Base-by-base conservation (phyloP, 1,140 invertebrate genomes). In the Phymorhynchus buccinoides region DNA sequence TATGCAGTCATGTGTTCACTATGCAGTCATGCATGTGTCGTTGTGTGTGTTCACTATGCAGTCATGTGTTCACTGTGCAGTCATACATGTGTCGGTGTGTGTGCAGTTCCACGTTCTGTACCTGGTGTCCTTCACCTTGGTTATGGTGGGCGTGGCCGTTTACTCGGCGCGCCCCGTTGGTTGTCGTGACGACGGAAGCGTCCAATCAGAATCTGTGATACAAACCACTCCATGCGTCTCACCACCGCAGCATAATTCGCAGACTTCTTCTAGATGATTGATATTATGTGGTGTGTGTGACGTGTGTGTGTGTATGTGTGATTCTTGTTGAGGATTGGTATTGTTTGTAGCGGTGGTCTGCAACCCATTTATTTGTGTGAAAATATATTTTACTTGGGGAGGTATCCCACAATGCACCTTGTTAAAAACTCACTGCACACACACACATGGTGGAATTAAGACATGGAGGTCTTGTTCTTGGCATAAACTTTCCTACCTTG, bases 101-200 rank as follows among this genome's bases (percentile, higher is more conserved):
- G 78, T 95, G 95, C 94, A 97, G 96, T 97, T 97, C 92, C 96
- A 97, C 90, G 95, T 95, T 14, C 93, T 97, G 85, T 97, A 97
- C 92, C 96, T 97, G 92, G 91, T 97, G 71, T 96, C 96, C 1
- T 97, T 96, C 90, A 91, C 95, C 27, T 93, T 96, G 85, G 96
- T 96, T 56, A 95, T 97, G 93, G 94, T 95, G 22, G 96, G 96
- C 32, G 95, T 97, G 84, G 95, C 96, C 83, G 94, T 96, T 80
- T 97, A 96, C 92, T 94, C 87, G 16, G 71, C 84, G 32, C 62
- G 77, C 30, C 80, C 86, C 14, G 56, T 73, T 39, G 81, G 39
- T n/a, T n/a, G n/a, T n/a, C n/a, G n/a, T n/a, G n/a, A n/a, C n/a
- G 66, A 73, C 37, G 73, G 32, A 35, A 27, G 68, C 32, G 22